Percentiles rank a stretch among this genome's conserved stretches.
phyloP scores from a whole-genome alignment of 2,113 vertebrate genomes.

The Chionodraco myersi region DNA sequence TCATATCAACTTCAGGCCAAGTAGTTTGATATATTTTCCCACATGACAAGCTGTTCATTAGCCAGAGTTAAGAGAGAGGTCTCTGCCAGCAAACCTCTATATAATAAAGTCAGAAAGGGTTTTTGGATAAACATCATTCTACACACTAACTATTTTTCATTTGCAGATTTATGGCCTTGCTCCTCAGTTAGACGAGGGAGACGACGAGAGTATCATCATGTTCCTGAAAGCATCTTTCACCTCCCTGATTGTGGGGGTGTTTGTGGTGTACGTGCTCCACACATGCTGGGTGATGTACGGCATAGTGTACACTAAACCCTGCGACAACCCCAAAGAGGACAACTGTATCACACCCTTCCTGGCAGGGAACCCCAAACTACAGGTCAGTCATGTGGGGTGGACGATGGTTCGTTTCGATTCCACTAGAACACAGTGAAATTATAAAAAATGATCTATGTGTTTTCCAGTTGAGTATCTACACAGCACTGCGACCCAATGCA shows the following conservation, averaged over 20 bases:
- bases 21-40: background rate
- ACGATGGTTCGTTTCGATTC: background rate
- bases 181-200: conserved; percentile 43
- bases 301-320: conserved; percentile 95
- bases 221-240: conserved; percentile 91
- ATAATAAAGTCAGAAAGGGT: background rate
- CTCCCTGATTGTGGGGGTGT: conserved; percentile 92
- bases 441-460: background rate
- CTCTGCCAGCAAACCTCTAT: background rate
- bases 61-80: background rate
- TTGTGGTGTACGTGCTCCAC: conserved; percentile 94
- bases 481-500: conserved; percentile 83
- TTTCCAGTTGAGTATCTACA: conserved; percentile 92
- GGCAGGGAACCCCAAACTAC: conserved; percentile 88
- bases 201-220: conserved; percentile 64
- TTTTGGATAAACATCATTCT: background rate
- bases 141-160: background rate
- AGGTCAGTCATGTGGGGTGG: conserved; percentile 80
- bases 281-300: conserved; percentile 99
- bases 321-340: conserved; percentile 75
- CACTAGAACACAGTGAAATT: background rate
- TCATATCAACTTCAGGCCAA: background rate
- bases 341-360: conserved; percentile 91
- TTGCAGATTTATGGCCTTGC: conserved; percentile 67
- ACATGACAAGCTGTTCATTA: background rate